Percentiles rank a stretch among this genome's conserved stretches.
phyloP scores from a whole-genome alignment of 2,797 vertebrate species.

The Calcarius lapponicus region DNA sequence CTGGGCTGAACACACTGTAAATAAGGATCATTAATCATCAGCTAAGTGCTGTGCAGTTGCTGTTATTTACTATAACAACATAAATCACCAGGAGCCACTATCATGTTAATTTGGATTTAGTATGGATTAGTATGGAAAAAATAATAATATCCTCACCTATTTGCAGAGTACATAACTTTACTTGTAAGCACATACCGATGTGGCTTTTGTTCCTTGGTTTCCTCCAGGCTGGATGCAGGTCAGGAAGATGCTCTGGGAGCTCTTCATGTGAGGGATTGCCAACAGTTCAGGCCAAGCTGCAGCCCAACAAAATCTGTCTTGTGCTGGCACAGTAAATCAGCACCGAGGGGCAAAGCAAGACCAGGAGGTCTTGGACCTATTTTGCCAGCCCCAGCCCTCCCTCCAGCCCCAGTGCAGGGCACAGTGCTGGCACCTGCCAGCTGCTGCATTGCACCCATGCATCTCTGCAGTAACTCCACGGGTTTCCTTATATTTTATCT shows the following conservation, averaged over 20 bases:
- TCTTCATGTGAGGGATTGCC: not conserved
- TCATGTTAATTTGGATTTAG: conserved; percentile 49
- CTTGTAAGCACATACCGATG: not conserved
- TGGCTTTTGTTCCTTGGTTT: not conserved
- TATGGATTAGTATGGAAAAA: conserved; percentile 8
- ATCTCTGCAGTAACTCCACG: accelerated
- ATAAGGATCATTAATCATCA: conserved; percentile 59
- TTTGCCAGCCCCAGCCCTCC: accelerated
- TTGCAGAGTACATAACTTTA: not conserved
- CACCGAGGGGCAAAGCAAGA: not conserved
- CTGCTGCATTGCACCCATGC: no score
- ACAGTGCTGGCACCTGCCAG: not conserved
- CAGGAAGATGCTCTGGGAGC: not conserved
- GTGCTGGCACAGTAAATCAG: accelerated
- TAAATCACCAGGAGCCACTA: conserved; percentile 44
- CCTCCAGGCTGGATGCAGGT: not conserved
- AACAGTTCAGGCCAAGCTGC: not conserved
- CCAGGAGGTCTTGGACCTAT: accelerated
- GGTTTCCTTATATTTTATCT: not conserved
- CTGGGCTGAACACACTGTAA: conserved; percentile 20
- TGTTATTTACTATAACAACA: conserved; percentile 53
- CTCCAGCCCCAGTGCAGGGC: not conserved
- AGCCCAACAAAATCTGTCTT: not conserved
- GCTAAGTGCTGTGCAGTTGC: not conserved
- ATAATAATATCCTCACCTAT: not conserved